These are phyloP conservation scores for Aphodius granarius DNA, from an alignment of 2,888 invertebrate species.

Conservation along the genomic window DNA sequence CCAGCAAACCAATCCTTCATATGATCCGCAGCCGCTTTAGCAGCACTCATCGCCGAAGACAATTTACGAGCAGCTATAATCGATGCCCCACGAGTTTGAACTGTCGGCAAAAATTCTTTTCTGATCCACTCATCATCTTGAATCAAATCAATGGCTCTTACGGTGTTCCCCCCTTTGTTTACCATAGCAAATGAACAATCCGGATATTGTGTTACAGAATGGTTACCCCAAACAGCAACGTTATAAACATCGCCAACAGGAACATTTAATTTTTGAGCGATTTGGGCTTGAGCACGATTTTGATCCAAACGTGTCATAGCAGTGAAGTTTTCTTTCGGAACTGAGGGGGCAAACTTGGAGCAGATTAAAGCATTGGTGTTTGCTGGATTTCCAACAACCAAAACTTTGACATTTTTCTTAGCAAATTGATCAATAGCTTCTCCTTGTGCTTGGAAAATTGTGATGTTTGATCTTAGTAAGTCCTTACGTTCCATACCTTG, in stretches of 20 bases:
- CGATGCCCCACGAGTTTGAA: slow-evolving; percentile 96
- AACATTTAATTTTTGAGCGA: slow-evolving; percentile 71
- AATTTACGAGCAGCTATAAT: slow-evolving; percentile 97
- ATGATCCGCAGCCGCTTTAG: slow-evolving; percentile 97
- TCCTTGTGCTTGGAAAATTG: slow-evolving; percentile 97
- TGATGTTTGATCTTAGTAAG: slow-evolving; percentile 92
- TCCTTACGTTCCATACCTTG: slow-evolving; percentile 99
- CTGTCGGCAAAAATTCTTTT: slow-evolving; percentile 82
- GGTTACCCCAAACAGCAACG: slow-evolving; percentile 99
- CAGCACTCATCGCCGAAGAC: slow-evolving; percentile 98
- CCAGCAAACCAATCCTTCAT: slow-evolving; percentile 97
- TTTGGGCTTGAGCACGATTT: slow-evolving; percentile 92
- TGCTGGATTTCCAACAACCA: slow-evolving; percentile 99
- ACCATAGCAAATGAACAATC: slow-evolving; percentile 75
- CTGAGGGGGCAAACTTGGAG: slow-evolving; percentile 92
- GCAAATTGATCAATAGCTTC: slow-evolving; percentile 89
- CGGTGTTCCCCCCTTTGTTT: not conserved
- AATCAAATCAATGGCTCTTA: slow-evolving; percentile 66
- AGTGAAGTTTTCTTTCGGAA: slow-evolving; percentile 94
- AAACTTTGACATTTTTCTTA: slow-evolving; percentile 88
- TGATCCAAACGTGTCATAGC: slow-evolving; percentile 99
- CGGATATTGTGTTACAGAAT: slow-evolving; percentile 98
- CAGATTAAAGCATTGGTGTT: slow-evolving; percentile 98
- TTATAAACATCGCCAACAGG: slow-evolving; percentile 77
- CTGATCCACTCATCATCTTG: slow-evolving; percentile 83